These are phyloP conservation scores for Polyploca ridens DNA, from an alignment of 2,888 invertebrate genomes.

Conservation along the genomic window DNA sequence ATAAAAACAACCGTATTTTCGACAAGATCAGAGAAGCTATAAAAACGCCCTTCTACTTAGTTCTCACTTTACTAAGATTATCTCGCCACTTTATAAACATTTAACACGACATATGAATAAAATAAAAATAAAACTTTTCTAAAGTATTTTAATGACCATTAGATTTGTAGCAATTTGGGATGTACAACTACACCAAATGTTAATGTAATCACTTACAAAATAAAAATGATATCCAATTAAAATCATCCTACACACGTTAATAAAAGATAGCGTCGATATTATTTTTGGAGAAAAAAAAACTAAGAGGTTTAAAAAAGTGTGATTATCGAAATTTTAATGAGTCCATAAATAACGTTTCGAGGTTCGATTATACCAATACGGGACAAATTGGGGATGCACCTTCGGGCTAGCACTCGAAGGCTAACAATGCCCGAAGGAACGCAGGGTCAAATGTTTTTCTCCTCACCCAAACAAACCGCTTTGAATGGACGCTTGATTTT, in stretches of 20 bases:
- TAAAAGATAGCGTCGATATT: slow-evolving; percentile 36
- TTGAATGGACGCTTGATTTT: slow-evolving; percentile 81
- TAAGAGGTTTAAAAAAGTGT: slow-evolving; percentile 47
- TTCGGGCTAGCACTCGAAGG: slow-evolving; percentile 51
- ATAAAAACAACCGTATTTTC: slow-evolving; percentile 1
- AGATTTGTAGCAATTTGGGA: slow-evolving; percentile 55
- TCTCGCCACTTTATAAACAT: slow-evolving; percentile 27
- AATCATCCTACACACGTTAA: slow-evolving; percentile 63
- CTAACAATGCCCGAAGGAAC: slow-evolving; percentile 64
- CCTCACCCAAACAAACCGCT: slow-evolving; percentile 71
- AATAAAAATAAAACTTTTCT: slow-evolving; percentile 44
- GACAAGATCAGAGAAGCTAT: background rate
- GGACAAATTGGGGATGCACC: slow-evolving; percentile 80
- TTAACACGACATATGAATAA: slow-evolving; percentile 34
- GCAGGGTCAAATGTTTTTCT: slow-evolving; percentile 70
- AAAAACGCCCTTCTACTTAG: slow-evolving; percentile 7
- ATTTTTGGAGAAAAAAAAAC: slow-evolving; percentile 28
- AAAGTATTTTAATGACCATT: slow-evolving; percentile 46
- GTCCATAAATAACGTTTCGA: slow-evolving; percentile 68
- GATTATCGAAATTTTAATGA: slow-evolving; percentile 80
- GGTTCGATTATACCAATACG: slow-evolving; percentile 68
- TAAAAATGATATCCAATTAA: slow-evolving; percentile 70
- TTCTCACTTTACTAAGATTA: slow-evolving; percentile 13
- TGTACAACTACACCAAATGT: slow-evolving; percentile 38
- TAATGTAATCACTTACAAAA: slow-evolving; percentile 48